Conservation (phyloP, 2,113 vertebrate genomes). For the Leptocoma aspasia region DNA sequence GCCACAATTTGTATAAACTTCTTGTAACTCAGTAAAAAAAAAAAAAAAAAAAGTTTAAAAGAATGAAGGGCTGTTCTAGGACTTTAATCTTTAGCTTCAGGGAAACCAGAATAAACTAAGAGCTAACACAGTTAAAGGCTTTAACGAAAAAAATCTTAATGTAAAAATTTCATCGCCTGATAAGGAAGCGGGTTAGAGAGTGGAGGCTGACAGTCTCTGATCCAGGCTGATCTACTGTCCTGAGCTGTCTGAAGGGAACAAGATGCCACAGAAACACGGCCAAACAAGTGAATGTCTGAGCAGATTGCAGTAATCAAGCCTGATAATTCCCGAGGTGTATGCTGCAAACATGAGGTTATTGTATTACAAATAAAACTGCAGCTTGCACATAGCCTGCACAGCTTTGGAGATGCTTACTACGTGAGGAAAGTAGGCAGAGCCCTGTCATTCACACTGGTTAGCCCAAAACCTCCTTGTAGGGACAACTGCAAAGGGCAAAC, state of each 20-base stretch:
- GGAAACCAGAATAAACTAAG: constrained; percentile 24
- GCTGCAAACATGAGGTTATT: not conserved
- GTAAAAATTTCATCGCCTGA: constrained; percentile 28
- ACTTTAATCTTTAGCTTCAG: constrained; percentile 15
- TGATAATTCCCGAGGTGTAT: not conserved
- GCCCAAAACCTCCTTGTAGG: not conserved
- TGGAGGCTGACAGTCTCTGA: constrained; percentile 5
- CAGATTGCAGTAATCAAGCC: not conserved
- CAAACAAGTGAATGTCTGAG: not conserved
- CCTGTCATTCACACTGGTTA: not conserved
- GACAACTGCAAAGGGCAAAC: not conserved
- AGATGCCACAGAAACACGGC: not conserved
- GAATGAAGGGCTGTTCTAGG: not conserved
- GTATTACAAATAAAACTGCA: not conserved
- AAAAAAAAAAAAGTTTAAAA: not conserved
- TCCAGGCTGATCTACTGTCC: constrained; percentile 27
- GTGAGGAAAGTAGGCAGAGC: not conserved
- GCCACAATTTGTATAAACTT: not conserved
- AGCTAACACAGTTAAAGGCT: constrained; percentile 3
- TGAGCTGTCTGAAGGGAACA: not conserved
- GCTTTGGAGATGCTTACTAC: not conserved
- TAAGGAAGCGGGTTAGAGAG: constrained; percentile 30
- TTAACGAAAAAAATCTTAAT: constrained; percentile 32
- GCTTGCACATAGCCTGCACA: not conserved
- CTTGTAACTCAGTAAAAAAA: not conserved